These are phyloP conservation scores for Leucophenga varia DNA, from an alignment of 1,140 invertebrate species.

Conservation along the genomic window DNA sequence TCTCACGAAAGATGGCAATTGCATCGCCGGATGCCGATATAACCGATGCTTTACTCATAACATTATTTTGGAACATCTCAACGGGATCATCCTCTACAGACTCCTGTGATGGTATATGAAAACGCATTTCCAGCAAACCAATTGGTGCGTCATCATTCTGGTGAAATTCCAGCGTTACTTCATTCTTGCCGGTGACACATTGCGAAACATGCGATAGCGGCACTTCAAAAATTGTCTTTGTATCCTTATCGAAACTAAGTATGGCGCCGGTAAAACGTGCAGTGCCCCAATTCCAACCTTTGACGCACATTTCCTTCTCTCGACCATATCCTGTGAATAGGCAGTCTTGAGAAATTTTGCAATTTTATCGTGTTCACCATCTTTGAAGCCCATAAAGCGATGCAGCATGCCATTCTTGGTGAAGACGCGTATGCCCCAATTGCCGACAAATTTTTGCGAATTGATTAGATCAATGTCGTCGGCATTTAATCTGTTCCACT, in stretches of 20 bases:
- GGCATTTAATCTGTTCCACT: slow-evolving; percentile 83
- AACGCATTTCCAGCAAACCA: slow-evolving; percentile 95
- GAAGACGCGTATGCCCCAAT: slow-evolving; percentile 86
- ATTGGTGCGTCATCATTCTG: slow-evolving; percentile 97
- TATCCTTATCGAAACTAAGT: slow-evolving; percentile 89
- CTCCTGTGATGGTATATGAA: slow-evolving; percentile 91
- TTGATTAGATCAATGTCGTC: slow-evolving; percentile 88
- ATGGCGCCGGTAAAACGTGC: slow-evolving; percentile 91
- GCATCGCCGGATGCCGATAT: slow-evolving; percentile 97
- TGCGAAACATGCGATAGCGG: slow-evolving; percentile 95
- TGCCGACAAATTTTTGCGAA: slow-evolving; percentile 89
- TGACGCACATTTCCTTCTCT: slow-evolving; percentile 90
- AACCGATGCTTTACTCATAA: slow-evolving; percentile 96
- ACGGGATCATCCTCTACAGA: slow-evolving; percentile 86
- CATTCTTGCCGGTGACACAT: slow-evolving; percentile 96
- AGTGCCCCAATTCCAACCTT: slow-evolving; percentile 99
- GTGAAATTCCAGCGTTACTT: slow-evolving; percentile 98
- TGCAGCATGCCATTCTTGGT: slow-evolving; percentile 88
- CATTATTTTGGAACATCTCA: slow-evolving; percentile 92
- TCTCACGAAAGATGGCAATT: slow-evolving; percentile 94
- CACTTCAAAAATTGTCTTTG: slow-evolving; percentile 92
- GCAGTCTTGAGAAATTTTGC: slow-evolving; percentile 82
- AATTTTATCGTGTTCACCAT: slow-evolving; percentile 82
- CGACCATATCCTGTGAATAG: slow-evolving; percentile 83
- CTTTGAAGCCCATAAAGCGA: slow-evolving; percentile 92